Base-by-base conservation (phyloP, 2,888 invertebrate genomes). In the Biston stratarius region DNA sequence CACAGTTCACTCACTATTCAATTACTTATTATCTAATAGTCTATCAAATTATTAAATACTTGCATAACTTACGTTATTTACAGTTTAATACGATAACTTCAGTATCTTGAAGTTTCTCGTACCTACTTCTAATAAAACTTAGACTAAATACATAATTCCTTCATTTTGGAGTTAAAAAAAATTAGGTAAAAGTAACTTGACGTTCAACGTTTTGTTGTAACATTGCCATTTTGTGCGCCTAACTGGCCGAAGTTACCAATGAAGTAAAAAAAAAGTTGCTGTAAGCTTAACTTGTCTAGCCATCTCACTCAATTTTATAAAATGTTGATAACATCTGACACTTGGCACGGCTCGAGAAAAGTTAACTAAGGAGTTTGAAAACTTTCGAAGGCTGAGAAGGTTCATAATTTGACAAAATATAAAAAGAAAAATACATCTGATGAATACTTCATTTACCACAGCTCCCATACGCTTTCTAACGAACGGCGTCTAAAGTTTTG, bases 331-430 rank as follows among this genome's bases (percentile, higher is more conserved):
- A 53, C 58, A 49, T 44, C 47, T 52, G 49, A 61, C 24, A 59
- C 62, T 70, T 69, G 57, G 64, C 67, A 66, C 70, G 60, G 66
- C 53, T 57, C 51, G 15, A 14, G 33, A 49, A 57, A 63, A 63
- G 81, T 82, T 84, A 80, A 71, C 76, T 74, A 70, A 72, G 61
- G 74, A 68, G 36, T 56, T 62, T 33, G 38, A 33, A 55, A 62
- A 33, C 47, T 38, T 56, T 8, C 11, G 10, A 47, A 11, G 3
- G 12, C 10, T 9, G 6, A 24, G 24, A 38, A 55, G 52, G 52
- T 34, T 45, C 8, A 14, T 36, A 44, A 52, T 36, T 51, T 15
- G 45, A 52, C 61, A 45, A 61, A 52, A 61, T 36, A n/a, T 55
- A 53, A 11, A n/a, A 45, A 45, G 56, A 5, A 42, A 53, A 14